Evolutionary conservation across 2,797 vertebrate species (phyloP).

Genomic region (Selene dorsalis): DNA sequence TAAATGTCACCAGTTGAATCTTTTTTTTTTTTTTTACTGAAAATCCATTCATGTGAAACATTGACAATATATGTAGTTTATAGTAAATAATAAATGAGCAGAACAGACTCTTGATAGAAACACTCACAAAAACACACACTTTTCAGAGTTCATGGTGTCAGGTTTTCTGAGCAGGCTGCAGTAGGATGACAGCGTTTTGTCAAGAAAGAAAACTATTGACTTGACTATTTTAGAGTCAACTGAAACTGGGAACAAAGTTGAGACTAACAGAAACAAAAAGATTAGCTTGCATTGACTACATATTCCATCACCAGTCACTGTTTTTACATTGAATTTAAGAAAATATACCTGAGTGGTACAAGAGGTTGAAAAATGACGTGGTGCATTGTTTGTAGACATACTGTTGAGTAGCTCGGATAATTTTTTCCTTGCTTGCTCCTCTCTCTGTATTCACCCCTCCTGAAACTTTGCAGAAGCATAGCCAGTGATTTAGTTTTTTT

Average conservation of each 20-base stretch:
- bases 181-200: neutral
- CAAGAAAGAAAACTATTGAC: neutral
- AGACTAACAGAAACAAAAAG: neutral
- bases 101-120: conserved; percentile 55
- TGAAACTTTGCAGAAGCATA: neutral
- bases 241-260: conserved; percentile 7
- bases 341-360: too few relatives aligned
- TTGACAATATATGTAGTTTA: conserved; percentile 61
- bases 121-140: neutral
- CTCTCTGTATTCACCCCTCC: neutral
- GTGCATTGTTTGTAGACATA: neutral
- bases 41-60: conserved; percentile 70
- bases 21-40: conserved; percentile 51
- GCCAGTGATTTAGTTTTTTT: neutral
- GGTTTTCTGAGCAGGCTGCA: conserved; percentile 20
- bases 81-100: conserved; percentile 78
- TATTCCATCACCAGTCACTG: too few relatives aligned
- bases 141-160: conserved; percentile 56
- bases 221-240: neutral
- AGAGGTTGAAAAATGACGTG: neutral
- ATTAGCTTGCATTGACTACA: too few relatives aligned
- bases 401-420: neutral
- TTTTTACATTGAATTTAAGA: too few relatives aligned
- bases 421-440: neutral
- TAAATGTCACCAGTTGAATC: conserved; percentile 79